Percentiles rank a stretch among this genome's conserved stretches.
Conservation (phyloP, 2,113 vertebrate species). For the Spermophilus dauricus region DNA sequence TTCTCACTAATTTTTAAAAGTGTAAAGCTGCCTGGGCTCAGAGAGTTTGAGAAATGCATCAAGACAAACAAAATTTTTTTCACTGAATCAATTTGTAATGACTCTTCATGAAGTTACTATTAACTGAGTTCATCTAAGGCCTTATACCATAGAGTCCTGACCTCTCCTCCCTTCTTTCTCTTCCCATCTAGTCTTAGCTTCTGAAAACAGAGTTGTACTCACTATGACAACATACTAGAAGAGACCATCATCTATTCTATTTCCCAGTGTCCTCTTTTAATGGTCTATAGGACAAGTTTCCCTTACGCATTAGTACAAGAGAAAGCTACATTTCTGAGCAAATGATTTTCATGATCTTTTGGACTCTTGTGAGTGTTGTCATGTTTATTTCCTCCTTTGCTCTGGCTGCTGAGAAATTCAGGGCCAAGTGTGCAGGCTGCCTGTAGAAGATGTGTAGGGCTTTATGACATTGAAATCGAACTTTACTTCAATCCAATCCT, state of each 20-base stretch:
- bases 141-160: not conserved
- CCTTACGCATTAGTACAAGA: not conserved
- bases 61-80: constrained; percentile 14
- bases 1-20: not conserved
- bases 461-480: constrained; percentile 21
- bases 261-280: constrained; percentile 38
- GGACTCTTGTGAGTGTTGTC: not conserved
- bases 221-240: not conserved
- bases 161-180: not conserved
- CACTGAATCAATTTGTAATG: not conserved
- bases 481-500: not conserved
- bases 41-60: constrained; percentile 31
- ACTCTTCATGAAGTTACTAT: not conserved
- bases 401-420: constrained; percentile 28
- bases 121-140: not conserved
- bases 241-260: not conserved
- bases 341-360: not conserved
- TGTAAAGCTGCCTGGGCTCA: not conserved
- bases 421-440: not conserved
- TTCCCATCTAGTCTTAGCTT: not conserved
- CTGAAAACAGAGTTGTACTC: not conserved
- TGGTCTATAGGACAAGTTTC: not conserved
- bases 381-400: not conserved
- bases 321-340: constrained; percentile 31
- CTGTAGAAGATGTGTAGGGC: not conserved